These are phyloP conservation scores for Notodonta ziczac DNA, from an alignment of 2,888 invertebrate species.

Conservation along the genomic window DNA sequence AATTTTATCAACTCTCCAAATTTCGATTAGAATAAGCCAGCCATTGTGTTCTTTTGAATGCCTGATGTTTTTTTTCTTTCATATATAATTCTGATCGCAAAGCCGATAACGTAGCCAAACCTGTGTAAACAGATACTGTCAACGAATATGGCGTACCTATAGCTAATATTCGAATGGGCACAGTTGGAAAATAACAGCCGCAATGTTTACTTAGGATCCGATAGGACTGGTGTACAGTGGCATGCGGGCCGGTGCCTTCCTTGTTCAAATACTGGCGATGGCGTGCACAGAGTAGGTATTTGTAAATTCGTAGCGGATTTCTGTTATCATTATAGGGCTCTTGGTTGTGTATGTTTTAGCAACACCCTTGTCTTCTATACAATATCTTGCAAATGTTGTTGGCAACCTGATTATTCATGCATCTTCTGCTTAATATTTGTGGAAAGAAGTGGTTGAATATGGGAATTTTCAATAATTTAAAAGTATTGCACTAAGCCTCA, in stretches of 20 bases:
- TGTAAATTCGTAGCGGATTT: slow-evolving; percentile 11
- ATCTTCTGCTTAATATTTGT: too few species aligned
- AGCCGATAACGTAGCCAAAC: slow-evolving; percentile 31
- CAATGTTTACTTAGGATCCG: slow-evolving; percentile 52
- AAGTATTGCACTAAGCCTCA: too few species aligned
- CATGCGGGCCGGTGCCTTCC: slow-evolving; percentile 23
- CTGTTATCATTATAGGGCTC: background rate
- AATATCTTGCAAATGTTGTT: too few species aligned
- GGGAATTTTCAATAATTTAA: too few species aligned
- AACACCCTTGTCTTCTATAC: background rate
- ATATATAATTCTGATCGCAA: slow-evolving; percentile 17
- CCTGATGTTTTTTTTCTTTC: background rate
- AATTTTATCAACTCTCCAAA: background rate
- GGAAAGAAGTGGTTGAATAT: too few species aligned
- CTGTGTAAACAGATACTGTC: slow-evolving; percentile 36
- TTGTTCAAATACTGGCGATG: slow-evolving; percentile 25
- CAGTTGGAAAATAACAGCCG: slow-evolving; percentile 47
- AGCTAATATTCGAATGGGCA: slow-evolving; percentile 34
- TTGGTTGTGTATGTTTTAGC: too few species aligned
- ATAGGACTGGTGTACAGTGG: slow-evolving; percentile 34
- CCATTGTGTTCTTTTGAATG: background rate
- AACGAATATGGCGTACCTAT: slow-evolving; percentile 15
- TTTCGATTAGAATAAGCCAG: background rate
- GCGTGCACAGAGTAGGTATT: slow-evolving; percentile 9
- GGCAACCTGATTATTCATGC: too few species aligned